Base-by-base conservation (phyloP, 2,113 vertebrate species). In the Strigops habroptila region DNA sequence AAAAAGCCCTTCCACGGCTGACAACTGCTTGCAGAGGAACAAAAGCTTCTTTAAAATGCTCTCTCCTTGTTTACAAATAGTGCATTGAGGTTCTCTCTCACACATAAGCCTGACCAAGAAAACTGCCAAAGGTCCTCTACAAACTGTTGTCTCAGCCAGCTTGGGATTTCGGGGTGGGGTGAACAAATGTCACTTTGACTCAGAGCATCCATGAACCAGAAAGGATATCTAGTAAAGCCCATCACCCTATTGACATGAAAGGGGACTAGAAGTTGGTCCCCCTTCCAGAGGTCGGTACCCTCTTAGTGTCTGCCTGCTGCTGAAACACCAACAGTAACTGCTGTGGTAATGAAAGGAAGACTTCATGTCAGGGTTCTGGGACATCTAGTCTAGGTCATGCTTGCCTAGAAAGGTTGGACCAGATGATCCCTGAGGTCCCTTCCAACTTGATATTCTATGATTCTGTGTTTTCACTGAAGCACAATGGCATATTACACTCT, bases 101-200 rank as follows among this genome's bases (percentile, higher is more conserved):
- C 53, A 22, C 33, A 41, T 4, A 49, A 68, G 18, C 21, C 52
- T 67, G 44, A 60, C 49, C 31, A 59, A 81, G 39, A 57, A 30
- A 73, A 68, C 22, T 15, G 22, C 22, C 22, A 71, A 48, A 90
- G 69, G 48, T 59, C 30, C 33, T 71, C 73, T 39, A 63, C 28
- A 44, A 81, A 77, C 4, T n/a, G 37, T 16, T 0, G 0, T 33
- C 35, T 77, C 43, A 63, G 6, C 10, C 0, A 2, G 6, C 37
- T 7, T 5, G 6, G 25, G 16, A 4, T 19, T 21, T 68, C 0
- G 0, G 21, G 6, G 57, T 22, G 35, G 3, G 1, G 7, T 55
- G 44, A 82, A 62, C 0, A 2, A 63, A 33, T 35, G 9, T 25
- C 35, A 46, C 44, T 44, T 35, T 1, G 0, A 39, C 27, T 73